Percentiles rank a stretch among this genome's conserved stretches.
phyloP scores from a whole-genome alignment of 2,113 vertebrate genomes.

The Clarias magur region DNA sequence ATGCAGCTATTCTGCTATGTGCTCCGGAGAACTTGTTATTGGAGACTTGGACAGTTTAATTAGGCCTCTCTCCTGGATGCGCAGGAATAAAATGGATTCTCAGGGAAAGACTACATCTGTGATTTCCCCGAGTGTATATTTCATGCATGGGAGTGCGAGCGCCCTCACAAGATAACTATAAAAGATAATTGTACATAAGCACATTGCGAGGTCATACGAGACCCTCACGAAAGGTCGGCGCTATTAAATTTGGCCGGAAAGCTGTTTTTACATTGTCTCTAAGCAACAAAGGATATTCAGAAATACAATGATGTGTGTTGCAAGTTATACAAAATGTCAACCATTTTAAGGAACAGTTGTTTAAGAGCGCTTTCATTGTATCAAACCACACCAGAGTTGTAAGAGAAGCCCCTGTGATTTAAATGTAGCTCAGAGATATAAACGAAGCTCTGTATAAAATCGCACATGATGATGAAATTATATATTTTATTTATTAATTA shows the following conservation, averaged over 20 bases:
- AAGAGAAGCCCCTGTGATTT: background rate
- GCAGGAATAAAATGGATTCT: conserved; percentile 7
- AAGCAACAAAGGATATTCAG: background rate
- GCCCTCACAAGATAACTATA: background rate
- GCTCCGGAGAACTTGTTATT: background rate
- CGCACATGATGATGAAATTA: background rate
- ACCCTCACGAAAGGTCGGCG: background rate
- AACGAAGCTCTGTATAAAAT: background rate
- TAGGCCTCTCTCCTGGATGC: conserved; percentile 10
- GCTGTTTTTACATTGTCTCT: background rate
- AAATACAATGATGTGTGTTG: background rate
- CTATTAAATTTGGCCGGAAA: background rate
- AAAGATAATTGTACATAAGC: conserved; percentile 1
- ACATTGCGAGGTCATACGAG: background rate
- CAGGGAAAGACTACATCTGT: background rate
- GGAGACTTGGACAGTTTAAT: background rate
- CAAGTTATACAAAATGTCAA: background rate
- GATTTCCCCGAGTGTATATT: background rate
- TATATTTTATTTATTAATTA: background rate
- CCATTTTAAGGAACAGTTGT: background rate
- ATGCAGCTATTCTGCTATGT: background rate
- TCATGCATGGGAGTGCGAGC: background rate
- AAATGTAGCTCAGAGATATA: too few species aligned
- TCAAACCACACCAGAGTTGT: background rate
- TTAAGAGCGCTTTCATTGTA: background rate